A percentile compares a stretch with the other conserved stretches of the same genome.
Evolutionary conservation across 1,140 invertebrate species (phyloP).

Genomic region (Frieseomelitta varia): DNA sequence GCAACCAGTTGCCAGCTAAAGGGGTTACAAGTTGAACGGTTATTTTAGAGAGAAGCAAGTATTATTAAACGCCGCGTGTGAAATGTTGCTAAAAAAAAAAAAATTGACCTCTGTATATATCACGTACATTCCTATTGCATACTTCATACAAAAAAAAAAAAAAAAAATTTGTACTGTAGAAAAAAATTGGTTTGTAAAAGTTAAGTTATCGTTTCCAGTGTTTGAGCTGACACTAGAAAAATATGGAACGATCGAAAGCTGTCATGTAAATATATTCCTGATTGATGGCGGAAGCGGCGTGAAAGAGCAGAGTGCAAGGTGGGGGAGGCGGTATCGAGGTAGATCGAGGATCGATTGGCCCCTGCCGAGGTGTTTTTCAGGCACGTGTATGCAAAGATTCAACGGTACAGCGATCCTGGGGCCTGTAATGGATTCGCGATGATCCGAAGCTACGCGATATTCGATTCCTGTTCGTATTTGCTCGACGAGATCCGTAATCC

Average conservation of each 20-base stretch:
- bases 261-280: not conserved
- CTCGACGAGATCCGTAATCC: slow-evolving; percentile 1
- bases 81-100: too few relatives aligned
- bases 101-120: too few relatives aligned
- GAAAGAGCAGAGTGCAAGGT: not conserved
- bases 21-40: too few relatives aligned
- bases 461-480: slow-evolving; percentile 21
- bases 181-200: too few relatives aligned
- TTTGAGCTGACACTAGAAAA: not conserved
- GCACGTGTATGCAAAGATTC: not conserved
- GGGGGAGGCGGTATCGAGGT: too few relatives aligned
- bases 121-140: too few relatives aligned
- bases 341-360: not conserved
- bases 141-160: too few relatives aligned
- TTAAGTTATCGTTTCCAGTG: not conserved
- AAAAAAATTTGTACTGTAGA: too few relatives aligned
- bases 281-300: not conserved
- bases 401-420: not conserved
- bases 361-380: not conserved
- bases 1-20: too few relatives aligned
- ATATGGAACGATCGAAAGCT: not conserved
- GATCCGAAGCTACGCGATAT: not conserved
- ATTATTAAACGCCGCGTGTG: too few relatives aligned
- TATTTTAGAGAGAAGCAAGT: too few relatives aligned
- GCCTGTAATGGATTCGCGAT: not conserved